These are phyloP conservation scores for Chiloscyllium plagiosum DNA, from an alignment of 2,113 vertebrate genomes.

Conservation along the genomic window DNA sequence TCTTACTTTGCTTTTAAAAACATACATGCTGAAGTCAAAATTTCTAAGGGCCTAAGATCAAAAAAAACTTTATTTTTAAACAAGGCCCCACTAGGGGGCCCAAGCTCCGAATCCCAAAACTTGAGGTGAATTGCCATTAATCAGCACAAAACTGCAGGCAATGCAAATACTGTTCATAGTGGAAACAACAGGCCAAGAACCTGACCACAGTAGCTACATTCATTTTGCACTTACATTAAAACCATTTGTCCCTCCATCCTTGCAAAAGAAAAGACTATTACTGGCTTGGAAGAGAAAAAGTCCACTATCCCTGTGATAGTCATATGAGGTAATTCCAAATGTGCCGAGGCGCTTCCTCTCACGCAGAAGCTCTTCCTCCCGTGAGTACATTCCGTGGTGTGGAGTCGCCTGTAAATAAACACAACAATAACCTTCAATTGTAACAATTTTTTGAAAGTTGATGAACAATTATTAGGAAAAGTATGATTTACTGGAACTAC, in stretches of 20 bases:
- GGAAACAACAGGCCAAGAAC: neutral
- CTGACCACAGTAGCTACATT: neutral
- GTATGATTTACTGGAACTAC: neutral
- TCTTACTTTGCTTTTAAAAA: no score
- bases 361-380: constrained; percentile 87
- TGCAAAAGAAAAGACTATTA: constrained; percentile 94
- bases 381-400: constrained; percentile 85
- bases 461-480: neutral
- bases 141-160: neutral
- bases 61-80: no score
- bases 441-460: neutral
- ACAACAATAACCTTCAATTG: constrained; percentile 26
- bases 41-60: no score
- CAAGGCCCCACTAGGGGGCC: no score
- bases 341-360: constrained; percentile 89
- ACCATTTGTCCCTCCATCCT: constrained; percentile 83
- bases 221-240: constrained; percentile 77
- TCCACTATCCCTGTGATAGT: constrained; percentile 86
- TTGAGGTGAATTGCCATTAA: neutral
- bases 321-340: constrained; percentile 93
- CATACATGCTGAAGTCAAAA: no score
- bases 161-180: neutral
- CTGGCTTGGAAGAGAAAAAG: constrained; percentile 97
- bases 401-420: constrained; percentile 72
- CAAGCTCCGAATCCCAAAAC: no score